phyloP scores from a whole-genome alignment of 1,140 invertebrate species.

The Euura lappo region DNA sequence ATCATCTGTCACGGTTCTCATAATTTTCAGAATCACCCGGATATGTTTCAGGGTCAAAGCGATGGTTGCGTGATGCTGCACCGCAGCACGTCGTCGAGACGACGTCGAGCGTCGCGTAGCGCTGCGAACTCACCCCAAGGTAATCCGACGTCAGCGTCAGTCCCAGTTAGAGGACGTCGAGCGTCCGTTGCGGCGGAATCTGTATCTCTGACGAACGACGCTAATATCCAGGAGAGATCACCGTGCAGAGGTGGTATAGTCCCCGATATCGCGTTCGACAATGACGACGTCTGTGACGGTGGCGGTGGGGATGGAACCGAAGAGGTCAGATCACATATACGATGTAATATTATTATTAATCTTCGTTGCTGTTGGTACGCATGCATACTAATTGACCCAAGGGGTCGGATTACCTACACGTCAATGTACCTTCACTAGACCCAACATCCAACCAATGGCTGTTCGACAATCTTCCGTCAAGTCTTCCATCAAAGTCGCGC shows the following conservation, averaged over 20 bases:
- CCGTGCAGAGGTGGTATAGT: constrained; percentile 57
- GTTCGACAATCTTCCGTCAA: background rate
- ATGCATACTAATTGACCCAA: background rate
- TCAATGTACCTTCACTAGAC: too few species aligned
- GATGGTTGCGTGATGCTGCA: constrained; percentile 64
- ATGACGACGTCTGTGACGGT: constrained; percentile 36
- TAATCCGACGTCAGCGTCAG: constrained; percentile 38
- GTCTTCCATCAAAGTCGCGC: background rate
- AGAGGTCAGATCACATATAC: background rate
- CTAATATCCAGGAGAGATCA: constrained; percentile 47
- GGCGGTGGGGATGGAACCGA: constrained; percentile 32
- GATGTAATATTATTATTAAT: background rate
- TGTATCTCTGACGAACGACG: constrained; percentile 34
- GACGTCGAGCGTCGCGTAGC: constrained; percentile 68
- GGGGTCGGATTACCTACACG: background rate
- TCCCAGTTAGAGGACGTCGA: constrained; percentile 37
- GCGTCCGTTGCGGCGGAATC: constrained; percentile 50
- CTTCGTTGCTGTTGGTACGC: background rate
- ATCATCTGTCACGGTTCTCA: background rate
- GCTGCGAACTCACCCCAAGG: constrained; percentile 69
- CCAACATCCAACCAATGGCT: background rate
- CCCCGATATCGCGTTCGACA: constrained; percentile 54
- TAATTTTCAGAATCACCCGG: too few species aligned
- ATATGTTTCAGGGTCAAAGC: constrained; percentile 32
- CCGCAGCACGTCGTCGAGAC: constrained; percentile 70